Conservation (phyloP, 2,113 vertebrate species). For the Psephotus haematonotus region DNA sequence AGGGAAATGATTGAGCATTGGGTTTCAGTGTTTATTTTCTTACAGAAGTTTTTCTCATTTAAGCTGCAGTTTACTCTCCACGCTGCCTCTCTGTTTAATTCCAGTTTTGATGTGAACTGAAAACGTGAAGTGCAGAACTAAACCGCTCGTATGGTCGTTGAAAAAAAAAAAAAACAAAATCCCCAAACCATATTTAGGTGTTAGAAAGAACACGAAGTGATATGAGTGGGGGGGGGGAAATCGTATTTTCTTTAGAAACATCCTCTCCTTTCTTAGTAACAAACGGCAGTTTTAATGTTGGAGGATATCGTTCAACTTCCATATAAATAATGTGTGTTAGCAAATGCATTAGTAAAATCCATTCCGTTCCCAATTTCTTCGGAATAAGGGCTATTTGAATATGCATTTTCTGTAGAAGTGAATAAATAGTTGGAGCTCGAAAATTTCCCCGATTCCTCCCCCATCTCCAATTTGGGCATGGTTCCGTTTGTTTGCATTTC, state of each 20-base stretch:
- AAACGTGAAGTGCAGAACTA: constrained; percentile 66
- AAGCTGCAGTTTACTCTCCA: constrained; percentile 68
- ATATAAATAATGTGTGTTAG: not conserved
- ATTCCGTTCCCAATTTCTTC: not conserved
- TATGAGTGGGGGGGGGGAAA: not conserved
- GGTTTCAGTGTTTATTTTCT: constrained; percentile 85
- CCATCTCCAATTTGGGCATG: not conserved
- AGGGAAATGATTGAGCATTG: constrained; percentile 79
- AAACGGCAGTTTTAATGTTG: not conserved
- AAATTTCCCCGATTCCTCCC: not conserved
- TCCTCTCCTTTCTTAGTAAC: not conserved
- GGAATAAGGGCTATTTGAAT: not conserved
- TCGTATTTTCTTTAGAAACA: not conserved
- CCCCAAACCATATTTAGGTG: constrained; percentile 44
- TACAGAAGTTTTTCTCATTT: constrained; percentile 84
- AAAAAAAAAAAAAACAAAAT: not conserved
- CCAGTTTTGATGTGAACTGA: constrained; percentile 75
- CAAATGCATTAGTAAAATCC: not conserved
- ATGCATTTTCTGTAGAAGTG: not conserved
- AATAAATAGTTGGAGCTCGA: not conserved
- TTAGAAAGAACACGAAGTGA: constrained; percentile 3
- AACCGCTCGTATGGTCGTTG: constrained; percentile 16
- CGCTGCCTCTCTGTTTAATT: constrained; percentile 67
- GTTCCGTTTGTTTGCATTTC: constrained; percentile 27
- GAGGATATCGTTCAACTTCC: not conserved